phyloP scores from a whole-genome alignment of 2,113 vertebrate genomes.

The Hippocampus guttulatus region DNA sequence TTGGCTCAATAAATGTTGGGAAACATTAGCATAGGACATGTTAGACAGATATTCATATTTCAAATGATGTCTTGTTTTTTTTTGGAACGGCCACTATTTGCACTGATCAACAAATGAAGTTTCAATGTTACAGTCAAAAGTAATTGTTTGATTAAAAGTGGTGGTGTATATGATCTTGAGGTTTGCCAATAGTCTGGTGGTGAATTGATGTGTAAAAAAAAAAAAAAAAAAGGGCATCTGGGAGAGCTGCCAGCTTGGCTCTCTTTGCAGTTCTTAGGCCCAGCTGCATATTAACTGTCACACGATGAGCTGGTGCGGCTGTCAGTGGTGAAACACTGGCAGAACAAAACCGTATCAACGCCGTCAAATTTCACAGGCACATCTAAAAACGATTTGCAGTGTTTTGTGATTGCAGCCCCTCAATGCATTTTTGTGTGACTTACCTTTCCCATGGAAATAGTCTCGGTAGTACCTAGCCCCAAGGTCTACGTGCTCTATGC shows the following conservation, averaged over 20 bases:
- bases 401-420: not conserved
- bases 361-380: not conserved
- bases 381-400: not conserved
- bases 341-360: not conserved
- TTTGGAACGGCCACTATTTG: not conserved
- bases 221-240: conserved; percentile 13
- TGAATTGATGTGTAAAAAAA: conserved; percentile 30
- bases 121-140: not conserved
- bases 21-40: not conserved
- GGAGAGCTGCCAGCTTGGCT: conserved; percentile 34
- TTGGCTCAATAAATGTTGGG: not conserved
- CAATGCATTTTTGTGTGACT: conserved; percentile 1
- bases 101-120: conserved; percentile 10
- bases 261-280: conserved; percentile 9
- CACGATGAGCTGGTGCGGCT: conserved; percentile 10
- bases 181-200: conserved; percentile 31
- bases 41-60: not conserved
- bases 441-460: conserved; percentile 83
- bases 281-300: conserved; percentile 33
- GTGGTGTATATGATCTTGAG: conserved; percentile 26
- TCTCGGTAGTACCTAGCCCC: conserved; percentile 90
- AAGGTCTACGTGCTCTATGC: conserved; percentile 87
- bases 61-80: not conserved
- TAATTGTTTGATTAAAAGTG: not conserved
- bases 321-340: conserved; percentile 9